Base-by-base conservation (phyloP, 2,113 vertebrate species). In the Stegastes partitus region DNA sequence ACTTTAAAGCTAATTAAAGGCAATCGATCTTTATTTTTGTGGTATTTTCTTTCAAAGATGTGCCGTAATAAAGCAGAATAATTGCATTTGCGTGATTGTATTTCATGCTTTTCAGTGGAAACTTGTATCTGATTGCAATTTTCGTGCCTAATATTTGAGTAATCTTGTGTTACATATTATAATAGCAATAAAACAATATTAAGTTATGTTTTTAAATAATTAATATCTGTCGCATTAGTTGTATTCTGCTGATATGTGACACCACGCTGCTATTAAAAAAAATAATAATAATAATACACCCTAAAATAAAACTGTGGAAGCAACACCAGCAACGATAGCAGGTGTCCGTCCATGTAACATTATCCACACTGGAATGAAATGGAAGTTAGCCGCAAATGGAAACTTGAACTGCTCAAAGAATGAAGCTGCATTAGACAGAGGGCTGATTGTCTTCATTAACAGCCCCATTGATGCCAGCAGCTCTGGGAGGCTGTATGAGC, bases 71-170 rank as follows among this genome's bases (percentile, higher is more conserved):
- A 47, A 50, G 54, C 22, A 21, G 3, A 39, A 58, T 74, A 74
- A 89, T 85, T 66, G 37, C 34, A 73, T 83, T 75, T 26, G 61
- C 23, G 26, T n/a, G 7, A 75, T 80, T 68, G 26, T 14, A 66
- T 74, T 64, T 64, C 19, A 23, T 0, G 2, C 15, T 44, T 23
- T 59, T 11, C 11, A 42, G 9, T 37, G 37, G 44, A 82, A 75
- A 76, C 37, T 22, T 18, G 74, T 65, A 73, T 15, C n/a, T 28
- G 31, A 54, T 74, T 58, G 55, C 19, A n/a, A 45, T 66, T 66
- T 47, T 77, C 42, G 68, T 8, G 25, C 0, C 23, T 59, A 26
- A 23, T 59, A 61, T 15, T 31, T 18, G n/a, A 57, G n/a, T 9
- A 15, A 61, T 28, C 37, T 53, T 58, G 25, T 8, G 19, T 69